Evolutionary conservation across 2,888 invertebrate species (phyloP).

Genomic region (Chouioia cunea): DNA sequence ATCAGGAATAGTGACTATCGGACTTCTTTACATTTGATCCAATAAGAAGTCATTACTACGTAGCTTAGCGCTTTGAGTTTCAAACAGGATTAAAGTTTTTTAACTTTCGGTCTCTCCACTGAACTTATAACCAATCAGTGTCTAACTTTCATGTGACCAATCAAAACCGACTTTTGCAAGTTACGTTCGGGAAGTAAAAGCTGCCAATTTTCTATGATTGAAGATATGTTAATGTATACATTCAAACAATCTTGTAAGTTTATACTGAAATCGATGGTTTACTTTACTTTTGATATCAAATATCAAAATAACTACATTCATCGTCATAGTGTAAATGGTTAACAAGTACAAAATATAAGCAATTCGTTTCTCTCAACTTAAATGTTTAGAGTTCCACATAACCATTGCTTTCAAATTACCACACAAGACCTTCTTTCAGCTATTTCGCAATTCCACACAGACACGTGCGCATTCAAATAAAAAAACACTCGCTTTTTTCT

Average conservation of each 20-base stretch:
- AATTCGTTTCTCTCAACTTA: constrained; percentile 4
- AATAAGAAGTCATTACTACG: constrained; percentile 34
- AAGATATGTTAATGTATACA: constrained; percentile 8
- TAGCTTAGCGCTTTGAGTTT: constrained; percentile 23
- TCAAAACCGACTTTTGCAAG: constrained; percentile 33
- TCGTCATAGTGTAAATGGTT: not conserved
- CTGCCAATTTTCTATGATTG: constrained; percentile 32
- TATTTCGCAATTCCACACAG: not conserved
- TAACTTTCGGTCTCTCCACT: constrained; percentile 29
- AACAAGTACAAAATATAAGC: constrained; percentile 2
- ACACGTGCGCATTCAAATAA: constrained; percentile 7
- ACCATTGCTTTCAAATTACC: constrained; percentile 25
- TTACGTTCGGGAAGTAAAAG: constrained; percentile 15
- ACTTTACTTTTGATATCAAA: too few species aligned
- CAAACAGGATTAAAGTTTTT: constrained; percentile 40
- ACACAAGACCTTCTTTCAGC: constrained; percentile 13
- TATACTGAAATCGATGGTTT: too few species aligned
- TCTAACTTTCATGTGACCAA: constrained; percentile 44
- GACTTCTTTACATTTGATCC: constrained; percentile 22
- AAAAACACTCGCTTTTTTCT: constrained; percentile 23
- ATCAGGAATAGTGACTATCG: too few species aligned
- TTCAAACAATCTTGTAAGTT: not conserved
- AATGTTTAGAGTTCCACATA: constrained; percentile 14
- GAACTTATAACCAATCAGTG: constrained; percentile 40
- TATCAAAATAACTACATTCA: too few species aligned